Conservation (phyloP, 2,797 vertebrate genomes). For the Trichosurus vulpecula region DNA sequence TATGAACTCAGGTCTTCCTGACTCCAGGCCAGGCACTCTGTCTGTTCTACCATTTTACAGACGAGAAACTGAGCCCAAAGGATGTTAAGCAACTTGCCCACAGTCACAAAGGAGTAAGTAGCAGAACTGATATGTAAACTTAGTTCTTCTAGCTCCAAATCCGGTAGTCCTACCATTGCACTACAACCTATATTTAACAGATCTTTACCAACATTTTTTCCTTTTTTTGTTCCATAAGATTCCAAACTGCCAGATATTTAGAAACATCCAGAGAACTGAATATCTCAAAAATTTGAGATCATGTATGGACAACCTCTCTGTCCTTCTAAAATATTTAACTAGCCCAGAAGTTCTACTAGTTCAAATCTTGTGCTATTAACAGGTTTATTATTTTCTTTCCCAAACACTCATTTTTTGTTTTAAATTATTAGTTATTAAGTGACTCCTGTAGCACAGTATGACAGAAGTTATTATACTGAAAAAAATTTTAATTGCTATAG, state of each 20-base stretch:
- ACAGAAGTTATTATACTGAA: not conserved
- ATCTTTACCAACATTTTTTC: not conserved
- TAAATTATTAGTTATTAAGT: not conserved
- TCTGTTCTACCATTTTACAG: not conserved
- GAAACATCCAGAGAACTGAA: not conserved
- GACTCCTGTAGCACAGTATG: not conserved
- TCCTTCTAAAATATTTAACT: not conserved
- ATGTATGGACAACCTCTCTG: not conserved
- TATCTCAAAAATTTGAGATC: not conserved
- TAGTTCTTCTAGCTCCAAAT: not conserved
- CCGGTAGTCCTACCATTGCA: not conserved
- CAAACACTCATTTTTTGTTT: not conserved
- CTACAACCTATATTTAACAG: not conserved
- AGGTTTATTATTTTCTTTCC: not conserved
- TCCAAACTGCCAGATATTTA: not conserved
- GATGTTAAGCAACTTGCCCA: not conserved
- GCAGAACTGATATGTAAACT: not conserved
- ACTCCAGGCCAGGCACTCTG: not conserved
- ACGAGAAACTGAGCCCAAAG: not conserved
- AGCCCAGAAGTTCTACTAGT: not conserved
- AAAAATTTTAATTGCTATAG: not conserved
- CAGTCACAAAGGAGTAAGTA: not conserved
- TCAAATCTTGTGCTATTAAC: not conserved
- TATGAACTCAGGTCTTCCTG: not conserved
- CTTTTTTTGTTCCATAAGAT: not conserved